Percentiles rank a stretch among this genome's conserved stretches.
phyloP scores from a whole-genome alignment of 2,797 vertebrate species.

The Lagocephalus sceleratus region DNA sequence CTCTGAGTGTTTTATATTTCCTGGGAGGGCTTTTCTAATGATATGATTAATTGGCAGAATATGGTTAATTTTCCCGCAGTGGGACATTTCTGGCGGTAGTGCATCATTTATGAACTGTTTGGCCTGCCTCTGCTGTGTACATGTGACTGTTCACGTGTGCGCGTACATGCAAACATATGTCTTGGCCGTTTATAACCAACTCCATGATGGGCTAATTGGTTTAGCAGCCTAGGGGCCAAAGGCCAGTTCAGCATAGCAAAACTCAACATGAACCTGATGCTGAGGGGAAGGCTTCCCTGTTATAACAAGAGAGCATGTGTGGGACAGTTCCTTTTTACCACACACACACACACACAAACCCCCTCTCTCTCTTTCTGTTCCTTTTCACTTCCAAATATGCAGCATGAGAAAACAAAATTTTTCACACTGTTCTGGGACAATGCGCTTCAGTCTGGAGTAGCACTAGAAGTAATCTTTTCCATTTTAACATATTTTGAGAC shows the following conservation, averaged over 20 bases:
- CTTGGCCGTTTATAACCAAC: constrained; percentile 69
- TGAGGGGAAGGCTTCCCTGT: constrained; percentile 59
- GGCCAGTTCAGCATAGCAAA: constrained; percentile 75
- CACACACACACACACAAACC: constrained; percentile 13
- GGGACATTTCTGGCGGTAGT: constrained; percentile 35
- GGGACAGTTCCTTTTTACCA: constrained; percentile 55
- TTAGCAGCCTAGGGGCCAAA: constrained; percentile 79
- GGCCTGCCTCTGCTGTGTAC: constrained; percentile 16
- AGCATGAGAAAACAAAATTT: constrained; percentile 52
- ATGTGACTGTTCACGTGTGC: constrained; percentile 21
- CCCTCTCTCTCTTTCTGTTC: constrained; percentile 23
- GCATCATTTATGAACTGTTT: constrained; percentile 48
- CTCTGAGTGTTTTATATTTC: constrained; percentile 66
- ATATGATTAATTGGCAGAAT: constrained; percentile 71
- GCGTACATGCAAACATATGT: constrained; percentile 51
- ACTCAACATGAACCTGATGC: constrained; percentile 82
- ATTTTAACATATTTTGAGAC: constrained; percentile 62
- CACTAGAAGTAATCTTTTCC: constrained; percentile 56
- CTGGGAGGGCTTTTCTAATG: constrained; percentile 59
- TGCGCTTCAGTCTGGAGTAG: constrained; percentile 33
- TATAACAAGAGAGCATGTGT: constrained; percentile 69
- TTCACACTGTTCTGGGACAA: constrained; percentile 43
- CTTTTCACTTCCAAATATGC: constrained; percentile 53
- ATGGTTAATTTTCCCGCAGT: constrained; percentile 57
- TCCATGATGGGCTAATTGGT: constrained; percentile 80